Base-by-base conservation (phyloP, 2,797 vertebrate species). In the Lithobates sylvaticus region DNA sequence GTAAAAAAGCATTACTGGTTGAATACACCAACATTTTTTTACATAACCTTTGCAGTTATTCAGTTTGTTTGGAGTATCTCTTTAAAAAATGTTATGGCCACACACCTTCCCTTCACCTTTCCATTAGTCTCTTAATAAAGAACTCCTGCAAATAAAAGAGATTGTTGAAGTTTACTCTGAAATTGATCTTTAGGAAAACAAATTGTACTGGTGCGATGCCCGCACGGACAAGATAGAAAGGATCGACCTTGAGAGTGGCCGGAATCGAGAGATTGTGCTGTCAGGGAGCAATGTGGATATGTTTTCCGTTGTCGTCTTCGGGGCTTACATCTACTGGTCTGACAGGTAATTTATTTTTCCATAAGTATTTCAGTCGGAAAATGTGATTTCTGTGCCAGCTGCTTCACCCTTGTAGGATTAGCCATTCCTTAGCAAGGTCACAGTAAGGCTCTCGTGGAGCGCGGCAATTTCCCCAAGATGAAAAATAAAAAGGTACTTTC, bases 241-340 rank as follows among this genome's bases (percentile, higher is more conserved):
- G 92, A 97, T 99, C 92, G 97, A 99, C 97, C 97, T 99, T 96
- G 97, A 99, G 93, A 98, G 95, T 84, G 98, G 97, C 91, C 96
- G 97, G 92, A 96, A 93, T 92, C 96, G 98, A 5, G 97, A 99
- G 96, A 96, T 97, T 95, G 96, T 99, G 87, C 95, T 99, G 95
- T 97, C 97, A 93, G 96, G 96, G 91, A 96, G 96, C 96, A 99
- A 98, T 89, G 97, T 98, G 92, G 98, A 99, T 95, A 95, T 99
- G 93, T 99, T 99, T 95, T 99, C 98, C 23, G 96, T 99, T 73
- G 95, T 97, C 15, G 97, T 99, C 95, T 99, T 99, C 74, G 98
- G 98, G 90, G 96, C 97, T 93, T 99, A 98, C 95, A 98, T 99
- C 96, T 99, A 99, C 96, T 99, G 98, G 98, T 98, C 98, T 97